Conservation (phyloP, 2,888 invertebrate genomes). For the Ophioninae sp. region DNA sequence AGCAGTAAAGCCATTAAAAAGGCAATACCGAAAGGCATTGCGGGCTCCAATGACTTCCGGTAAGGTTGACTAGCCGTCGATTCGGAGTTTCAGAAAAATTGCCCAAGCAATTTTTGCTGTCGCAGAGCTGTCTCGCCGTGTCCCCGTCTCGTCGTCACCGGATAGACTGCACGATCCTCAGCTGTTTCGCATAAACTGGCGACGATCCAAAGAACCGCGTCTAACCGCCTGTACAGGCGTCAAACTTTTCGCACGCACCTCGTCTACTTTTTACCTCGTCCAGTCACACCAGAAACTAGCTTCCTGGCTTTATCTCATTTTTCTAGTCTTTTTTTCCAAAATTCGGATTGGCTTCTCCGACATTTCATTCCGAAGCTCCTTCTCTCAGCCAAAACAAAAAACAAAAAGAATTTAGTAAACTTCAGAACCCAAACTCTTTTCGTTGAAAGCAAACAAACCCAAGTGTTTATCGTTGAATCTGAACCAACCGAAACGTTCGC, state of each 20-base stretch:
- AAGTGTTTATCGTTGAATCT: too few relatives aligned
- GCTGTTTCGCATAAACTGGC: conserved; percentile 44
- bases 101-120: conserved; percentile 51
- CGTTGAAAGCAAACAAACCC: too few relatives aligned
- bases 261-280: conserved; percentile 30
- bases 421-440: too few relatives aligned
- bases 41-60: background rate
- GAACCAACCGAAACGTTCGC: too few relatives aligned
- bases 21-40: too few relatives aligned
- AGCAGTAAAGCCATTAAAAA: too few relatives aligned
- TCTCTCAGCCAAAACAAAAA: too few relatives aligned
- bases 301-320: conserved; percentile 19
- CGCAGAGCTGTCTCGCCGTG: too few relatives aligned
- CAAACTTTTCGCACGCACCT: conserved; percentile 32
- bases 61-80: conserved; percentile 48
- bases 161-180: conserved; percentile 21
- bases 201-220: conserved; percentile 34
- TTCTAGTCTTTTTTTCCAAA: background rate
- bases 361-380: background rate
- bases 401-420: too few relatives aligned
- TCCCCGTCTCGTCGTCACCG: conserved; percentile 25
- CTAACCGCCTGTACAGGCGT: conserved; percentile 24
- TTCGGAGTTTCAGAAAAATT: conserved; percentile 33
- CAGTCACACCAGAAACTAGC: conserved; percentile 26
- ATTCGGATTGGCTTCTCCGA: background rate